Base-by-base conservation (phyloP, 2,113 vertebrate genomes). In the Donacobius atricapilla region DNA sequence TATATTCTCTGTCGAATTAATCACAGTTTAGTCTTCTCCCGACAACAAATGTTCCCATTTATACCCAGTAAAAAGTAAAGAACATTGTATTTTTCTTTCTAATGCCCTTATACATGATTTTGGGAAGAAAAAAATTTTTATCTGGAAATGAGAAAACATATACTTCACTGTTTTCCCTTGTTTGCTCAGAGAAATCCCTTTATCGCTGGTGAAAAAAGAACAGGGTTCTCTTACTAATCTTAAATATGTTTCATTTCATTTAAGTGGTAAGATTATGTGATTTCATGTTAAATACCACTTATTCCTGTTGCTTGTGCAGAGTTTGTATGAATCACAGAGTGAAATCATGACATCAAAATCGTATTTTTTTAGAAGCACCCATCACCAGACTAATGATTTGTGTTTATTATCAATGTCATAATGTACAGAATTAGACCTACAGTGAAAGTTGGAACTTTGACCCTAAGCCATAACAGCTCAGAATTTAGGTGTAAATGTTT, bases 291-390 rank as follows among this genome's bases (percentile, higher is more conserved):
- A 18, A 39, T 15, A 63, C 21, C 5, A 61, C 15, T 35, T 53
- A 4, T 40, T 85, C 14, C 2, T 69, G 35, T 39, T 3, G 1
- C 28, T 2, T 1, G 3, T 53, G 11, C 3, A 40, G 33, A 70
- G 39, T 79, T 48, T 19, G 6, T 53, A 27, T 23, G 11, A 57
- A 58, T 68, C 12, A 31, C 23, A 60, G 14, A 47, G 19, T 35
- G 24, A 79, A 89, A 56, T 51, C 21, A 44, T 16, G 19, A 16
- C 8, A 37, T 28, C 40, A 33, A 48, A 61, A 16, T 48, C 0
- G 0, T 30, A 21, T 37, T 7, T 27, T 33, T 76, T 57, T 31
- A 53, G 44, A 93, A 73, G 5, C 7, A 37, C 3, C 45, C 14
- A 17, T 45, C 25, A 13, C 15, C 3, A 27, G 17, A 68, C 5